These are phyloP conservation scores for Leptopilina drosophilae DNA, from an alignment of 2,888 invertebrate species.

Conservation along the genomic window DNA sequence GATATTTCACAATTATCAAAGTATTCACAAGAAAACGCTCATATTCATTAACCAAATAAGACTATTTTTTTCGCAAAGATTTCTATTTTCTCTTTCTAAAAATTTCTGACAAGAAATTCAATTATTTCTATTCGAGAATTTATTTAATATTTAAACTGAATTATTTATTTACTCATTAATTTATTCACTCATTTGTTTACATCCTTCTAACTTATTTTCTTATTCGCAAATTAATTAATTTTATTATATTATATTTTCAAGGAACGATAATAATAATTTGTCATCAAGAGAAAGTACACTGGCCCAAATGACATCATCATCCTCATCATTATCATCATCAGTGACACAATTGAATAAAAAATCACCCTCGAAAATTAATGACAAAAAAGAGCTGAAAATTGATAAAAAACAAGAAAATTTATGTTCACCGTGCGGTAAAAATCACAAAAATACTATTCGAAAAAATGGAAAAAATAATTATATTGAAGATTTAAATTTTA, in stretches of 20 bases:
- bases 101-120: neutral
- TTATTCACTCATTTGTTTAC: too few relatives aligned
- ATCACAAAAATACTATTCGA: neutral
- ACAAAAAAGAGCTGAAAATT: neutral
- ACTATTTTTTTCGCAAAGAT: neutral
- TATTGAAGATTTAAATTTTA: neutral
- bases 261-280: neutral
- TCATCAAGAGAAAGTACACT: neutral
- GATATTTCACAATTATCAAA: constrained; percentile 19
- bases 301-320: neutral
- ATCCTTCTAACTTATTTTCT: too few relatives aligned
- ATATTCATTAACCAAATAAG: neutral
- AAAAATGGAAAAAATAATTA: neutral
- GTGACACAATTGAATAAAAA: neutral
- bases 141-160: too few relatives aligned
- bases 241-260: neutral
- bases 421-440: constrained; percentile 14
- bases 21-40: neutral
- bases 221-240: neutral
- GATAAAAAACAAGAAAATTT: neutral
- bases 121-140: too few relatives aligned
- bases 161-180: too few relatives aligned
- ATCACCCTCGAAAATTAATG: neutral
- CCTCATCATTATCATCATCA: neutral
- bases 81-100: neutral